Evolutionary conservation across 2,888 invertebrate species (phyloP), one percentile per base, ranked within the genome.

Genomic region (Harmothoe impar): DNA sequence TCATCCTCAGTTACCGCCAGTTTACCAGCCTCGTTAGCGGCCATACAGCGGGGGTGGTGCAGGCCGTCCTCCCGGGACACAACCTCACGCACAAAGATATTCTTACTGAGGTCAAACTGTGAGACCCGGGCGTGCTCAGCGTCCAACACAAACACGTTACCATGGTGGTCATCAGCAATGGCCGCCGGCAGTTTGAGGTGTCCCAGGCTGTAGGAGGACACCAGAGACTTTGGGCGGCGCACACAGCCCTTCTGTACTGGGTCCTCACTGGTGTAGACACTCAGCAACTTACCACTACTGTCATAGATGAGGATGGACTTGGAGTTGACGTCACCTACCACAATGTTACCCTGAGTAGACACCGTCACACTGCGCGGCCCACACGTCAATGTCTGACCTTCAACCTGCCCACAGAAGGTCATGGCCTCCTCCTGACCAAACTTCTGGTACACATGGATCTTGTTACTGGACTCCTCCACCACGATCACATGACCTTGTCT

Each of bases 401-500:
- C 31, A 15, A 35, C 56, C 0, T 89, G 62, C 0, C 68, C 68
- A 31, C 7, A 35, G 68, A 62, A 29, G 5, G n/a, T 68, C 0
- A 35, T 89, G 1, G n/a, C 33, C 12, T 43, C 68, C n/a, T 68
- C 43, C 5, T 62, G 33, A 17, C 31, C 43, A 20, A 89, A 33
- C 43, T 68, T 89, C 68, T 68, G 29, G 31, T 62, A 89, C 23
- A 89, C 33, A 35, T 68, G 43, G 25, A 89, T 35, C 0, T 62
- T 43, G 25, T 68, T 33, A 25, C 43, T 35, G 0, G 20, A 23
- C 31, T 89, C 89, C 35, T 62, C 33, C 17, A 89, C 89, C 0
- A 89, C 68, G 15, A 89, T 43, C 0, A 89, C 68, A 43, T 89
- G 89, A 89, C 89, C 89, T 35, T 89, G 89, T 12, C 12, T 31